Evolutionary conservation across 2,113 vertebrate species (phyloP).

Genomic region (Lagopus muta): DNA sequence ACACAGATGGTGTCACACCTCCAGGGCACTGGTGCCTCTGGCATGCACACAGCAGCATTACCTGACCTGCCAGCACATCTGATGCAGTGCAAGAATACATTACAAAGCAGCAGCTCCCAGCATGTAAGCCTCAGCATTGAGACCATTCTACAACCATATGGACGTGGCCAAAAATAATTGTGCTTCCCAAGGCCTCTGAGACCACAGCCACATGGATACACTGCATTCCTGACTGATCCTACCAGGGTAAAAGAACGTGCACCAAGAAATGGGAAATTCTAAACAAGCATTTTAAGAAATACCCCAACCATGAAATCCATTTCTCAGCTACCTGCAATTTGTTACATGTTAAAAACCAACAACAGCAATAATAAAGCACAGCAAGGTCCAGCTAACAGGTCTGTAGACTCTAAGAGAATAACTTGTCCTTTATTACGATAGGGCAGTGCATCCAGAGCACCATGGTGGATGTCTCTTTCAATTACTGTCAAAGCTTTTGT

Average conservation of each 20-base stretch:
- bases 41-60: neutral
- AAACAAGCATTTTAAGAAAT: neutral
- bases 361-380: neutral
- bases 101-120: neutral
- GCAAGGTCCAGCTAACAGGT: neutral
- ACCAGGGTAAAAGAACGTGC: neutral
- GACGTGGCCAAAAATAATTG: slow-evolving; percentile 16
- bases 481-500: neutral
- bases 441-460: neutral
- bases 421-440: neutral
- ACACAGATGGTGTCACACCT: neutral
- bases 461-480: neutral
- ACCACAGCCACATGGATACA: neutral
- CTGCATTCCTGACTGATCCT: neutral
- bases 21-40: neutral
- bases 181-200: neutral
- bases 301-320: neutral
- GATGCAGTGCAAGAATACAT: neutral
- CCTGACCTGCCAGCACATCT: neutral
- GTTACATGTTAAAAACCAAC: neutral
- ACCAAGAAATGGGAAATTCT: neutral
- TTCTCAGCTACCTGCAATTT: neutral
- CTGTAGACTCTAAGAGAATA: neutral
- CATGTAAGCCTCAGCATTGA: neutral
- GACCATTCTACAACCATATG: neutral